Conservation (phyloP, 2,888 invertebrate genomes). For the Cephus sareptanus region DNA sequence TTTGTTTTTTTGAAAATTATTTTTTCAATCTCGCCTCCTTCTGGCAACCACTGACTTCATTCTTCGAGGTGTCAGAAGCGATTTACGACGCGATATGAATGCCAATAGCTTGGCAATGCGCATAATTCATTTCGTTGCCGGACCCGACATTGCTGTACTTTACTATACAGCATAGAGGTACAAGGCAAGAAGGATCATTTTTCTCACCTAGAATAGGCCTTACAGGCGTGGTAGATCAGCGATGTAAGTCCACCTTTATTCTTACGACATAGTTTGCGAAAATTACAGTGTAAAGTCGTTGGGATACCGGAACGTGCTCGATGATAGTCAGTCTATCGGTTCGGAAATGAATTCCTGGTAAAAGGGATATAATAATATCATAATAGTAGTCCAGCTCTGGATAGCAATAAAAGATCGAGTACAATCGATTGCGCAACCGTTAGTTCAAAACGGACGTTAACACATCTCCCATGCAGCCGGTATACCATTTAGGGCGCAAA, state of each 20-base stretch:
- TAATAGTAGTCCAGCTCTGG: background rate
- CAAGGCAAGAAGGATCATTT: background rate
- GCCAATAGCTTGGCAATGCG: conserved; percentile 6
- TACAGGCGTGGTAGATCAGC: background rate
- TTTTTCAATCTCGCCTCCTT: background rate
- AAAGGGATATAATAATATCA: background rate
- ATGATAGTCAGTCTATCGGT: background rate
- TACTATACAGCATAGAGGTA: background rate
- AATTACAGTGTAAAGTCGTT: background rate
- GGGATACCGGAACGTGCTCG: background rate
- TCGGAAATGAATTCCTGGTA: background rate
- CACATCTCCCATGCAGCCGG: background rate
- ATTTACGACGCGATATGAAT: conserved; percentile 50
- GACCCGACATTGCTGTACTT: background rate
- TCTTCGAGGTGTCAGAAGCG: conserved; percentile 48
- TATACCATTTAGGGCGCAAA: background rate
- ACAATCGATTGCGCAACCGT: background rate
- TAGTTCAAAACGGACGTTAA: background rate
- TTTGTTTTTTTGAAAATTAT: background rate
- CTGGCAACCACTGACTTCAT: conserved; percentile 56
- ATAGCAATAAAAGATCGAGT: background rate
- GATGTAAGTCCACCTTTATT: background rate
- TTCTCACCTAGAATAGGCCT: background rate
- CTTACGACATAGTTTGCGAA: background rate
- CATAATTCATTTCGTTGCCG: conserved; percentile 9